phyloP scores from a whole-genome alignment of 2,113 vertebrate species.

The Alethe diademata region DNA sequence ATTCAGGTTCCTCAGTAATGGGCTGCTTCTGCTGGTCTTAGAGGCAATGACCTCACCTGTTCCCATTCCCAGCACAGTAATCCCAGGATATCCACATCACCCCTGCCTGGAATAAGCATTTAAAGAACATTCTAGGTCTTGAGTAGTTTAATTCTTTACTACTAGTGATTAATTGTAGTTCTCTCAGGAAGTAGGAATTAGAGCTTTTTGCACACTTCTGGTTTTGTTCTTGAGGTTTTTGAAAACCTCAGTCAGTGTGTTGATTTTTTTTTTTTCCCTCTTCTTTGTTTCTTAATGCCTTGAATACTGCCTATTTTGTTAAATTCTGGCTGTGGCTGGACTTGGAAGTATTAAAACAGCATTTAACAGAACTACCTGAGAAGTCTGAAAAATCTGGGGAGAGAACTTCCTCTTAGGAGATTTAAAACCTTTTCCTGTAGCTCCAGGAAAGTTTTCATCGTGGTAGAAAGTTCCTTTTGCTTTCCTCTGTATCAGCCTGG shows the following conservation, averaged over 20 bases:
- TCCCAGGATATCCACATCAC: background rate
- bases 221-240: background rate
- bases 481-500: background rate
- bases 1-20: background rate
- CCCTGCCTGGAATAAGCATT: background rate
- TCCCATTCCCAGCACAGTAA: background rate
- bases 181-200: background rate
- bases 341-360: background rate
- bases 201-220: background rate
- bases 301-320: background rate
- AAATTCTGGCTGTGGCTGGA: background rate
- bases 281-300: background rate
- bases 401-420: conserved; percentile 13
- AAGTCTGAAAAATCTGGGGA: background rate
- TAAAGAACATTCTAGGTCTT: background rate
- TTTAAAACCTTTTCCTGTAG: conserved; percentile 7
- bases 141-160: background rate
- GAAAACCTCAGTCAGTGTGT: background rate
- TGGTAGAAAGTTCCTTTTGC: background rate
- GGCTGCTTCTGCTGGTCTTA: background rate
- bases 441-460: background rate
- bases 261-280: background rate
- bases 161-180: background rate
- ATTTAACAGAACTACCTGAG: background rate
- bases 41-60: background rate